A percentile compares a stretch with the other conserved stretches of the same genome.
These are phyloP conservation scores for Globodera rostochiensis DNA, from an alignment of 1,140 invertebrate genomes.

Conservation along the genomic window DNA sequence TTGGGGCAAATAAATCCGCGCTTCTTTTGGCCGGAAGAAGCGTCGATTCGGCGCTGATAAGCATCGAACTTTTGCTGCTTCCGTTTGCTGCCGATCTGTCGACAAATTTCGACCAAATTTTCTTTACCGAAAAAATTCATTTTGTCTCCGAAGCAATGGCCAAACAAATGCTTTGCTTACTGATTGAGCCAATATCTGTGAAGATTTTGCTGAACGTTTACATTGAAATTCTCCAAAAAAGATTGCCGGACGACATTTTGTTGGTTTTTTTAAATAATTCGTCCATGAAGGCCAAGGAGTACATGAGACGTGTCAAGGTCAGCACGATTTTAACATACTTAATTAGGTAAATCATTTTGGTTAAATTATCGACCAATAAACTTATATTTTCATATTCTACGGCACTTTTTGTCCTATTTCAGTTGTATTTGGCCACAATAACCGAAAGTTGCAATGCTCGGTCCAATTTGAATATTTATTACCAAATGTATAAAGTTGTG, in stretches of 20 bases:
- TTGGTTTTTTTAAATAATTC: not conserved
- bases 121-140: not conserved
- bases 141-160: not conserved
- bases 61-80: not conserved
- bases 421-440: no score
- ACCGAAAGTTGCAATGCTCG: no score
- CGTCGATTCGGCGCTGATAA: not conserved
- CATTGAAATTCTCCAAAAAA: not conserved
- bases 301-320: not conserved
- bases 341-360: no score
- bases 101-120: not conserved
- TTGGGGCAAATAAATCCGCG: not conserved
- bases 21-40: not conserved
- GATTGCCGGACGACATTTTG: not conserved
- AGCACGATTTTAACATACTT: not conserved
- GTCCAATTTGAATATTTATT: no score
- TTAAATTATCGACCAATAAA: no score
- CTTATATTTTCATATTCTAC: no score
- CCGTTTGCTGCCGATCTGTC: not conserved
- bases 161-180: not conserved
- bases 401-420: no score
- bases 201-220: not conserved
- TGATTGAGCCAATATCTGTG: not conserved
- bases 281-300: not conserved
- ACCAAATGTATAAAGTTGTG: no score